Base-by-base conservation (phyloP, 2,113 vertebrate genomes). In the Nothocercus julius region DNA sequence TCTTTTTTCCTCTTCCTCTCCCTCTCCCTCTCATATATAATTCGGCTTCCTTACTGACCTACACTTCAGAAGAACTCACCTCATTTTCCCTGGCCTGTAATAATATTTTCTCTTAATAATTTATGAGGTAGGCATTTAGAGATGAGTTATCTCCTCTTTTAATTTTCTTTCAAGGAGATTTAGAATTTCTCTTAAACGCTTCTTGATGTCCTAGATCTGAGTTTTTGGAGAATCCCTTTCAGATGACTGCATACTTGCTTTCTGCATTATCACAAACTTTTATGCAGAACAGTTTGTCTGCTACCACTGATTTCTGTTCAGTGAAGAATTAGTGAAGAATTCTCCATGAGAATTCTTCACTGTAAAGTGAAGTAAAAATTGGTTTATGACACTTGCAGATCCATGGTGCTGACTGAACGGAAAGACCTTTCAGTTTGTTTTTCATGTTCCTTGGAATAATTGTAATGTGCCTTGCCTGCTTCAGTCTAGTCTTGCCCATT, bases 91-190 rank as follows among this genome's bases (percentile, higher is more conserved):
- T 76, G 63, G 82, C 28, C 78, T 85, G 59, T 36, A 91, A 79
- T 62, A 95, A 34, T 83, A 89, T 88, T 95, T 97, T 94, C 66
- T 92, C 94, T 94, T 92, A 90, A 91, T 75, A 92, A 90, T 85
- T 87, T 89, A 77, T 73, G 78, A 42, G 51, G 24, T 66, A 64
- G 61, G 69, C 47, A 47, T 84, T 95, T 49, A 61, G 74, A 95
- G 42, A 89, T 34, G 91, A 93, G 92, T 78, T 18, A 18, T 73
- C 6, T 93, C 5, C 51, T 88, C 38, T 58, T 95, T 94, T 92
- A 90, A 91, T 97, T 97, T 96, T 96, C 61, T 85, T 63, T 86
- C 49, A 93, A 63, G 45, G 70, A 83, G 93, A 81, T 89, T 95
- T 96, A 79, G 91, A 95, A 62, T 70, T 69, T 59, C 32, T 68